phyloP scores from a whole-genome alignment of 2,113 vertebrate species.

The Psittacula cyanocephala region DNA sequence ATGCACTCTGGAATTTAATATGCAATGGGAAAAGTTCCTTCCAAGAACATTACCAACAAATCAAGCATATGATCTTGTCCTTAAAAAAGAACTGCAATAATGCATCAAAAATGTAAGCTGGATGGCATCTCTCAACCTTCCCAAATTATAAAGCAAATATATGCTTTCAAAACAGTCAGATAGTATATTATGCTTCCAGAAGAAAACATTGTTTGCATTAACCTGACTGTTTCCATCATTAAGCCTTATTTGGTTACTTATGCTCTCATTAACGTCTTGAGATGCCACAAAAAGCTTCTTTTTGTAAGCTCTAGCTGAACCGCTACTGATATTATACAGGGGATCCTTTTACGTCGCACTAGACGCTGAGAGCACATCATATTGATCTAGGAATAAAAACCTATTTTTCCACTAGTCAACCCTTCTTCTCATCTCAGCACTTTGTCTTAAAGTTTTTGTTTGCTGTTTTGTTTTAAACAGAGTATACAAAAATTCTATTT shows the following conservation, averaged over 20 bases:
- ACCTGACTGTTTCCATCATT: conserved; percentile 44
- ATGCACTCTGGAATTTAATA: conserved; percentile 33
- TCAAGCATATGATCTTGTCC: background rate
- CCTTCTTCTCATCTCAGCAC: conserved; percentile 70
- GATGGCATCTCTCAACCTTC: background rate
- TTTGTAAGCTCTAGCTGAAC: conserved; percentile 51
- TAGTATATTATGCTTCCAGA: background rate
- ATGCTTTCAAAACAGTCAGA: background rate
- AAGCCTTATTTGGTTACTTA: conserved; percentile 62
- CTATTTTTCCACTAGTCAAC: conserved; percentile 66
- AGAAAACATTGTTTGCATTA: conserved; percentile 21
- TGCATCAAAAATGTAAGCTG: background rate
- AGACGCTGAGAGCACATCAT: conserved; percentile 72
- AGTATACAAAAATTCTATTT: conserved; percentile 67
- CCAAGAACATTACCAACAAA: conserved; percentile 40
- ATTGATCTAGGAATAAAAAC: conserved; percentile 79
- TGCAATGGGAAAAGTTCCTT: conserved; percentile 41
- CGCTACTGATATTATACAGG: conserved; percentile 74
- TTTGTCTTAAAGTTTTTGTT: conserved; percentile 61
- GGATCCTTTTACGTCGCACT: conserved; percentile 73
- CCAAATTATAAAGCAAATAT: background rate
- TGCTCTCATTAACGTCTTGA: conserved; percentile 55
- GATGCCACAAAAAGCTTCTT: conserved; percentile 72
- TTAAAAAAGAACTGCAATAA: conserved; percentile 45
- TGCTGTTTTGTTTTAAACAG: conserved; percentile 59